Evolutionary conservation across 2,113 vertebrate genomes (phyloP).

Genomic region (Clinocottus analis): DNA sequence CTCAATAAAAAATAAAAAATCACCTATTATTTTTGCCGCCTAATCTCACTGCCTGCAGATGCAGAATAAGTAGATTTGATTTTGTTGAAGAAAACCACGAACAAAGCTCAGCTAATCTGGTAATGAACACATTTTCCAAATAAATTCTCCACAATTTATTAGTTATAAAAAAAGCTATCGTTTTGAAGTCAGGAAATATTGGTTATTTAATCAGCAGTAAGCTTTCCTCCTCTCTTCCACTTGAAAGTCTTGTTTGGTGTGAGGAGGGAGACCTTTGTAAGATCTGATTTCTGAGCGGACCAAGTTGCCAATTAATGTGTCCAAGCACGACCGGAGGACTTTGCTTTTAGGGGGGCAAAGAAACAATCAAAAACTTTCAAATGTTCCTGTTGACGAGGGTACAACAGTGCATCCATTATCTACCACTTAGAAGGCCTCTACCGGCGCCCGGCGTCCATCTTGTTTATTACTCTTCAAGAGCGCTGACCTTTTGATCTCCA

Average conservation of each 20-base stretch:
- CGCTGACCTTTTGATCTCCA: constrained; percentile 58
- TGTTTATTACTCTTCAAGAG: constrained; percentile 56
- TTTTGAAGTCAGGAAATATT: background rate
- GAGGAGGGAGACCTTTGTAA: too few relatives aligned
- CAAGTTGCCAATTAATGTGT: background rate
- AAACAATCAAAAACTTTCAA: constrained; percentile 3
- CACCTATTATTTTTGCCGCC: background rate
- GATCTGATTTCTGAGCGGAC: too few relatives aligned
- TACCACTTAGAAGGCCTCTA: constrained; percentile 34
- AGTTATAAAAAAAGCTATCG: background rate
- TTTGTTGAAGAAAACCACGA: background rate
- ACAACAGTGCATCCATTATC: constrained; percentile 47
- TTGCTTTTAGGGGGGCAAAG: background rate
- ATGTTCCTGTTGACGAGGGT: background rate
- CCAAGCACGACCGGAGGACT: background rate
- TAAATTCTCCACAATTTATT: background rate
- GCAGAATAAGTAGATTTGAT: background rate
- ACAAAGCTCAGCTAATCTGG: background rate
- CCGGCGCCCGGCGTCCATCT: constrained; percentile 43
- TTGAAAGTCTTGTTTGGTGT: too few relatives aligned
- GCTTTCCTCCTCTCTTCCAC: background rate
- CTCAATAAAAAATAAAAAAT: background rate
- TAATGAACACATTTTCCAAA: background rate
- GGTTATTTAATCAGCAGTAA: background rate
- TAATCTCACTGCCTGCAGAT: background rate